Percentiles rank a stretch among this genome's conserved stretches.
Evolutionary conservation across 2,113 vertebrate genomes (phyloP).

Genomic region (Eretmodus cyanostictus): DNA sequence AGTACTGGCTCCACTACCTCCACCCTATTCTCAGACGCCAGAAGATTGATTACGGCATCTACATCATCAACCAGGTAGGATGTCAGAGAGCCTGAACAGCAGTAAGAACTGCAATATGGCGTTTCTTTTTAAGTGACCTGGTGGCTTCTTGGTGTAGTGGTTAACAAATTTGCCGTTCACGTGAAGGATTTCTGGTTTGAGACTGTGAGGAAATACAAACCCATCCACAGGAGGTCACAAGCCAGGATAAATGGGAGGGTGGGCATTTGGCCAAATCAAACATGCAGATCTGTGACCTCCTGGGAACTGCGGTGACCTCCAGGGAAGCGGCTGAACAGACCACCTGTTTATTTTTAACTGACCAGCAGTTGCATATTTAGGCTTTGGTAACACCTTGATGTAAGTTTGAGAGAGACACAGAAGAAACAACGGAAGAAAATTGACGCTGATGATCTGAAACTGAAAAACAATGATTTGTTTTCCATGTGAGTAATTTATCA

Average conservation of each 20-base stretch:
- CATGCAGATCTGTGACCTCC: background rate
- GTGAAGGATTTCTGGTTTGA: background rate
- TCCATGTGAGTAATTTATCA: background rate
- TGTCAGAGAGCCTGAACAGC: background rate
- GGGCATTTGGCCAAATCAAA: background rate
- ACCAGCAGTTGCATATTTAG: background rate
- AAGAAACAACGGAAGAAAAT: background rate
- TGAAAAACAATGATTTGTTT: background rate
- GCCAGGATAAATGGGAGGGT: background rate
- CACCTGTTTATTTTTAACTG: background rate
- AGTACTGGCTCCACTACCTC: constrained; percentile 98
- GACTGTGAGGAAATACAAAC: background rate
- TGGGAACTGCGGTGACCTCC: background rate
- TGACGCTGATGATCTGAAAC: background rate
- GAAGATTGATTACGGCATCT: constrained; percentile 93
- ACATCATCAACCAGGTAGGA: constrained; percentile 94
- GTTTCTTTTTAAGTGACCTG: background rate
- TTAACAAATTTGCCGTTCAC: background rate
- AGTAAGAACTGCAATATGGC: background rate
- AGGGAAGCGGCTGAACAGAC: background rate
- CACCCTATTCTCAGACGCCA: constrained; percentile 95
- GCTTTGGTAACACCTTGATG: background rate
- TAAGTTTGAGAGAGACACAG: background rate
- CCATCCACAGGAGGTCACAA: background rate
- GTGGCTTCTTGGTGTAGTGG: background rate